Base-by-base conservation (phyloP, 2,797 vertebrate species). In the Cyclura pinguis region DNA sequence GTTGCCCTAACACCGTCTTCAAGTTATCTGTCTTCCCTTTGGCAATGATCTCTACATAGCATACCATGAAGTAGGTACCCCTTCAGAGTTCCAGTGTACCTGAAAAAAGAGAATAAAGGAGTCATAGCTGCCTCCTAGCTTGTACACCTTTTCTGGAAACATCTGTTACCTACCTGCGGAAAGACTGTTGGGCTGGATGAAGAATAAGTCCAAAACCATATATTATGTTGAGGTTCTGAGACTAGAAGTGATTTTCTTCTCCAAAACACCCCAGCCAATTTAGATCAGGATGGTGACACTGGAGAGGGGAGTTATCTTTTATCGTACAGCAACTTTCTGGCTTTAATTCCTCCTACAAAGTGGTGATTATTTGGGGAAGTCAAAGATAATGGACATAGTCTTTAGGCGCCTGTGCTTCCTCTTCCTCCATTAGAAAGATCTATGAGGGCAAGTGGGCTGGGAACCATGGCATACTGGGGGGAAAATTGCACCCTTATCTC, bases 1-100 rank as follows among this genome's bases (percentile, higher is more conserved):
- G 85, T 89, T 84, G 80, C 22, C 38, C 52, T 73, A 72, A 87
- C n/a, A 6, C 62, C 73, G 42, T 72, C 52, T 59, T 42, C 52
- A 47, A 50, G 1, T 4, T 72, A 57, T 2, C 67, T 80, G 55
- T 52, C 82, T 67, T 88, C 24, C 35, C 72, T 76, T 87, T 78
- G 80, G 24, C 72, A 29, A 77, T 42, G n/a, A 86, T 35, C 27
- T 73, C 47, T 57, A 5, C 24, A 69, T 69, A 22, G 32, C 22
- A 35, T 22, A 4, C 29, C 24, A 13, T 50, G 24, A 47, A 52
- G 24, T 8, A 24, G n/a, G 32, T 32, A 12, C 32, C 29, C 67
- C 47, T 38, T 50, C 13, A 73, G 29, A 59, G 32, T 64, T 52
- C 76, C n/a, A 55, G 57, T 67, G 81, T 83, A 22, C 47, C 55